Percentiles rank a stretch among this genome's conserved stretches.
Conservation (phyloP, 2,113 vertebrate species). For the Syngnathus scovelli region DNA sequence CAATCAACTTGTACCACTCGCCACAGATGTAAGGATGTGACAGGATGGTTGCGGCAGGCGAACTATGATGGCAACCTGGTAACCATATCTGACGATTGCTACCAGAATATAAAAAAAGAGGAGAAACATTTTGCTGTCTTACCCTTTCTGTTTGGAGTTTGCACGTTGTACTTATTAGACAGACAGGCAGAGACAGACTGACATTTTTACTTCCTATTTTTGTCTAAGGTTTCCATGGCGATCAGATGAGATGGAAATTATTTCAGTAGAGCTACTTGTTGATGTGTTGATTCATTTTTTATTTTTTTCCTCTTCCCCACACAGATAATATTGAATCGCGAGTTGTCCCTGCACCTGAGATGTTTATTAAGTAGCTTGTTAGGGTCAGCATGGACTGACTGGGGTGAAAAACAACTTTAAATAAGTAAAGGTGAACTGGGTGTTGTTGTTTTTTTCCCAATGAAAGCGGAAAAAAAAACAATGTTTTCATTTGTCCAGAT, state of each 20-base stretch:
- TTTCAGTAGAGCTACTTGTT: conserved; percentile 44
- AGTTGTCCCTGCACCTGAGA: conserved; percentile 19
- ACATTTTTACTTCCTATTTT: conserved; percentile 42
- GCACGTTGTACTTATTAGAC: background rate
- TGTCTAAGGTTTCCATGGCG: conserved; percentile 59
- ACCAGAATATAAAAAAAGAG: background rate
- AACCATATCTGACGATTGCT: background rate
- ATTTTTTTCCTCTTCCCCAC: conserved; percentile 24
- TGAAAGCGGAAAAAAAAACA: too few species aligned
- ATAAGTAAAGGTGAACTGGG: background rate
- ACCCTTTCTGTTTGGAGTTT: background rate
- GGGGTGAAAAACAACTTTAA: background rate
- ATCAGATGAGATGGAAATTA: conserved; percentile 40
- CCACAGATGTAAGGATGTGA: background rate
- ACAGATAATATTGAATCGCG: conserved; percentile 40
- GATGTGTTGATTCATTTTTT: conserved; percentile 39
- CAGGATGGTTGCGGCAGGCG: background rate
- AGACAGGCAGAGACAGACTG: background rate
- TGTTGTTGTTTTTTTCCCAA: too few species aligned
- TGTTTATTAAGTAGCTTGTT: conserved; percentile 23
- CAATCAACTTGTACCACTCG: background rate
- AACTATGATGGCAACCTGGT: background rate
- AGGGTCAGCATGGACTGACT: background rate
- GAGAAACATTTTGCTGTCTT: background rate
- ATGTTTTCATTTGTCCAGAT: too few species aligned